These are phyloP conservation scores for Parascotia fuliginaria DNA, from an alignment of 2,888 invertebrate genomes.

Conservation along the genomic window DNA sequence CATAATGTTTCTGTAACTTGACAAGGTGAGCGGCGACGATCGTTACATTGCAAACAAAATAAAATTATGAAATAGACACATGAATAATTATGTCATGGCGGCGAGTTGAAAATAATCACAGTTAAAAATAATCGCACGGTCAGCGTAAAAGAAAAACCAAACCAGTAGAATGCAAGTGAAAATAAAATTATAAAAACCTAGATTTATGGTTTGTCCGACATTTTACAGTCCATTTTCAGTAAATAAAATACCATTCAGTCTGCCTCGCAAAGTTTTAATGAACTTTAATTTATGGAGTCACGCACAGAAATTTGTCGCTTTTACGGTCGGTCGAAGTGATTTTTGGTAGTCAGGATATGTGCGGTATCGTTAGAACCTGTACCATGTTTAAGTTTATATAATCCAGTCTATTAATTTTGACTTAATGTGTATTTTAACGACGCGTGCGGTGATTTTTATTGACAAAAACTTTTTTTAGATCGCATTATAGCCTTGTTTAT, in stretches of 20 bases:
- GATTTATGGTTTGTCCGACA: slow-evolving; percentile 48
- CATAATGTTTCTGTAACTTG: slow-evolving; percentile 48
- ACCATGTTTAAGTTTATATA: slow-evolving; percentile 69
- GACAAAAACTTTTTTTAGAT: slow-evolving; percentile 42
- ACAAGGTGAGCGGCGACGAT: slow-evolving; percentile 34
- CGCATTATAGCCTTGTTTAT: slow-evolving; percentile 37
- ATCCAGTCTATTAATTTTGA: slow-evolving; percentile 65
- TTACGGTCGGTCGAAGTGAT: slow-evolving; percentile 65
- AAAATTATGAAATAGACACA: slow-evolving; percentile 31
- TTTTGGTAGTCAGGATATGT: slow-evolving; percentile 61
- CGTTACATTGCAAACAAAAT: slow-evolving; percentile 46
- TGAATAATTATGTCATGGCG: no score
- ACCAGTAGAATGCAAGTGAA: slow-evolving; percentile 57
- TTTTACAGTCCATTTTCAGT: slow-evolving; percentile 62
- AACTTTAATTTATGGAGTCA: slow-evolving; percentile 73
- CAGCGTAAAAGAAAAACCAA: slow-evolving; percentile 59
- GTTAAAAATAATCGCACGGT: slow-evolving; percentile 60
- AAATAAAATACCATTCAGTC: slow-evolving; percentile 55
- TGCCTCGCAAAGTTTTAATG: slow-evolving; percentile 70
- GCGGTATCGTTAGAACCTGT: slow-evolving; percentile 54
- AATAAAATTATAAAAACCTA: slow-evolving; percentile 53
- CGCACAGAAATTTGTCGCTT: slow-evolving; percentile 74
- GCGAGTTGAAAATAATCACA: no score
- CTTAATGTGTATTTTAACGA: slow-evolving; percentile 48
- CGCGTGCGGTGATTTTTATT: slow-evolving; percentile 47